A percentile compares a stretch with the other conserved stretches of the same genome.
phyloP scores from a whole-genome alignment of 2,113 vertebrate genomes.

The Symphodus melops region DNA sequence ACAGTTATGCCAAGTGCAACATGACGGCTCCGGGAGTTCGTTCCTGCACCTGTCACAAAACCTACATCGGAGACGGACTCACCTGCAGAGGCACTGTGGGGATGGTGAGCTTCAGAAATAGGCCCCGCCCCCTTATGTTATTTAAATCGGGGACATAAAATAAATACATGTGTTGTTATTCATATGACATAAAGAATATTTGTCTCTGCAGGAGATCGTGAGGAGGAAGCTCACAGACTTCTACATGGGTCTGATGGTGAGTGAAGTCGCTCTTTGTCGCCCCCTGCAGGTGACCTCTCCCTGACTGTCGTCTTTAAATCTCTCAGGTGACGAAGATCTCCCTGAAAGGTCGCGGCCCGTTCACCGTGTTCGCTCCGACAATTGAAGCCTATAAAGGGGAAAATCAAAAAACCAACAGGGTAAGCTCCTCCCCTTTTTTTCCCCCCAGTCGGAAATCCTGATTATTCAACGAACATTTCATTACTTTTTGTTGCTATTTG shows the following conservation, averaged over 20 bases:
- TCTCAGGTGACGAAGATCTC: constrained; percentile 79
- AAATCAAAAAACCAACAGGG: background rate
- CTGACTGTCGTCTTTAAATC: background rate
- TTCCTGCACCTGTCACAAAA: constrained; percentile 83
- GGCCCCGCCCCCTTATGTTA: background rate
- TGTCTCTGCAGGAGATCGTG: constrained; percentile 85
- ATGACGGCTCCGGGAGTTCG: constrained; percentile 81
- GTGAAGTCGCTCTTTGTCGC: background rate
- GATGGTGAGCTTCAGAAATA: constrained; percentile 77
- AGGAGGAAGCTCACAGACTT: constrained; percentile 75
- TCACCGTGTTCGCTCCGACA: constrained; percentile 88
- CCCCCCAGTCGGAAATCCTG: too few species aligned
- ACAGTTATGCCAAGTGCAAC: constrained; percentile 84
- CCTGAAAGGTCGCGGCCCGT: constrained; percentile 84
- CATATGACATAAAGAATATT: too few species aligned
- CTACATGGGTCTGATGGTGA: constrained; percentile 83
- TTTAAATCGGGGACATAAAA: too few species aligned
- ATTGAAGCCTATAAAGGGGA: constrained; percentile 38
- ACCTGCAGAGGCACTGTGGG: constrained; percentile 85
- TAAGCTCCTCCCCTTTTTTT: too few species aligned
- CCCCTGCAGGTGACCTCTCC: background rate
- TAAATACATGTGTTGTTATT: too few species aligned
- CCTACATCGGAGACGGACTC: constrained; percentile 87
- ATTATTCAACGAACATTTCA: too few species aligned
- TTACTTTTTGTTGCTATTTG: too few species aligned